phyloP scores from a whole-genome alignment of 2,888 invertebrate genomes.

The Athetis lepigone region DNA sequence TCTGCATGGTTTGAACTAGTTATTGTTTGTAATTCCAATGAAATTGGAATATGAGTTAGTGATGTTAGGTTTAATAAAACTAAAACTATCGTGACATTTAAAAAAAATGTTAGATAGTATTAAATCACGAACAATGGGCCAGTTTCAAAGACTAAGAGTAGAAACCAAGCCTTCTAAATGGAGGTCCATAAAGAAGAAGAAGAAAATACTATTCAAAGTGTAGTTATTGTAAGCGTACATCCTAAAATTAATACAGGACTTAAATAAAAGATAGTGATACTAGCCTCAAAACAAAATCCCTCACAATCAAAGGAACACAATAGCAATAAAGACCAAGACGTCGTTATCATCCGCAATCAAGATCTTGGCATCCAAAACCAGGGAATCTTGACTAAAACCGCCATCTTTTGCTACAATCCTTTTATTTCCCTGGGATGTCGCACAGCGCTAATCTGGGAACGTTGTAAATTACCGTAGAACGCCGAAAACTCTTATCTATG shows the following conservation, averaged over 20 bases:
- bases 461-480: conserved; percentile 69
- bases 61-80: background rate
- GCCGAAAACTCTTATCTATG: conserved; percentile 71
- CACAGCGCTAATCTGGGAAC: conserved; percentile 66
- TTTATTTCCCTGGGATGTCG: conserved; percentile 58
- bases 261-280: background rate
- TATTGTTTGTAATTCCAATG: conserved; percentile 13
- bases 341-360: conserved; percentile 37
- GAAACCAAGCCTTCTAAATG: no score
- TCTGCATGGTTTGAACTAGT: conserved; percentile 4
- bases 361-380: conserved; percentile 42
- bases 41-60: background rate
- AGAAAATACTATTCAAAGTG: no score
- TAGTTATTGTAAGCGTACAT: background rate
- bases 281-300: background rate
- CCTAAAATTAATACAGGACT: no score
- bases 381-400: conserved; percentile 46
- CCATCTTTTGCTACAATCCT: conserved; percentile 61
- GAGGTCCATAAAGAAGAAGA: no score
- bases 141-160: no score
- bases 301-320: conserved; percentile 26
- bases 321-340: conserved; percentile 28
- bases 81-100: background rate
- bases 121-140: no score
- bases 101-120: no score